phyloP scores from a whole-genome alignment of 2,797 vertebrate species.

The Notamacropus eugenii region DNA sequence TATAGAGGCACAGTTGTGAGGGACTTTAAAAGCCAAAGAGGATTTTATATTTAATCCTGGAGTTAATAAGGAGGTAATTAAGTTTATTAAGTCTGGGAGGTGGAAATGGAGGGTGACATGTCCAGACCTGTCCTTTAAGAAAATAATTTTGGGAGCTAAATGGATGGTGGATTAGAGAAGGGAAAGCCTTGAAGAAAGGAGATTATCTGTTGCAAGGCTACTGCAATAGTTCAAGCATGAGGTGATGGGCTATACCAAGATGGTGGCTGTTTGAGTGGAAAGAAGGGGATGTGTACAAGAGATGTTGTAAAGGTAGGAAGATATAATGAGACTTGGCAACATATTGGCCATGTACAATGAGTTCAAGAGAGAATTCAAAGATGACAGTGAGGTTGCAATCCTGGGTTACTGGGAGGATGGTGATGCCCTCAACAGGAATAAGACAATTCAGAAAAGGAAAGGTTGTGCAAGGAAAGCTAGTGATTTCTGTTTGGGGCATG shows the following conservation, averaged over 20 bases:
- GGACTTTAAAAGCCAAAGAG: not conserved
- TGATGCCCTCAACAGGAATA: not conserved
- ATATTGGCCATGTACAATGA: not conserved
- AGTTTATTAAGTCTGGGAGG: not conserved
- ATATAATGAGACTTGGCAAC: not conserved
- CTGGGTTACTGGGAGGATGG: not conserved
- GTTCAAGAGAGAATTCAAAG: not conserved
- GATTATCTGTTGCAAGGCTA: not conserved
- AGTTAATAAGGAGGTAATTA: not conserved
- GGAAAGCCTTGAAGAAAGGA: not conserved
- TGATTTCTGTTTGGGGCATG: not conserved
- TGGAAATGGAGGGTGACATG: not conserved
- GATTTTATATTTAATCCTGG: not conserved
- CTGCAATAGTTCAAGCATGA: not conserved
- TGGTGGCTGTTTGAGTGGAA: not conserved
- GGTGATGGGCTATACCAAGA: not conserved
- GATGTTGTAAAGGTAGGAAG: not conserved
- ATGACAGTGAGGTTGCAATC: not conserved
- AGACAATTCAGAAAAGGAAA: not conserved
- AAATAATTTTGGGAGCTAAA: not conserved
- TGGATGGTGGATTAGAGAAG: not conserved
- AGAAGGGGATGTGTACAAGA: not conserved
- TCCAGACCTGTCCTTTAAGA: not conserved
- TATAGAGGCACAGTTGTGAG: not conserved
- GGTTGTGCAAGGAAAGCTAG: not conserved